Base-by-base conservation (phyloP, 1,140 invertebrate species). In the Pseudomyrmex dendroicus region DNA sequence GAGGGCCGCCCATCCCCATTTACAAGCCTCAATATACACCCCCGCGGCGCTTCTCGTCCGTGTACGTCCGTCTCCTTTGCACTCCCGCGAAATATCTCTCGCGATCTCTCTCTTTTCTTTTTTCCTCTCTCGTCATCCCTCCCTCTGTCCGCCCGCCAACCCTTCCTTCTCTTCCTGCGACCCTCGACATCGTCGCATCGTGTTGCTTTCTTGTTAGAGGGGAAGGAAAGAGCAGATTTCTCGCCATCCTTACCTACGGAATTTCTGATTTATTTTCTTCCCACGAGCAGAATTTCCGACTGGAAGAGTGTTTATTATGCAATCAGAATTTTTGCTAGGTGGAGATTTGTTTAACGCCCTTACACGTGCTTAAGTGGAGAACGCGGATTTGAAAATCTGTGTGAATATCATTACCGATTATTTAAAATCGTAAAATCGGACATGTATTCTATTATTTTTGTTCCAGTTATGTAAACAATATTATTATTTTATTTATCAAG, bases 21-120 rank as follows among this genome's bases (percentile, higher is more conserved):
- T 93, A 93, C 91, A 93, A 94, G 88, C 90, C 85, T 90, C 90
- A 92, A 93, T 92, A 93, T 92, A 92, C 90, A 91, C 85, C 90
- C 91, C 89, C 89, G 82, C 86, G 86, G 85, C 84, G 74, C 72
- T 82, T 76, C 17, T 68, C 73, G 84, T 84, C 70, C 80, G 73
- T 87, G 1, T 35, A 87, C 70, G 84, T 85, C 74, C 74, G 76
- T 87, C 89, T 91, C 84, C 73, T 84, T 89, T 80, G 83, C 84
- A 86, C 89, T 35, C 0, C 35, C 35, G 35, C 35, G 1, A 35
- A 35, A 35, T 35, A 35, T 83, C 54, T 59, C n/a, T n/a, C 13
- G 50, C 50, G 10, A 52, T 52, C 50, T 52, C 20, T 13, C 25
- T 35, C 7, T 72, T 59, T 48, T 64, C 74, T 73, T 54, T n/a